Evolutionary conservation across 2,888 invertebrate genomes (phyloP), one percentile per base, ranked within the genome.

Genomic region (Agrotis puta): DNA sequence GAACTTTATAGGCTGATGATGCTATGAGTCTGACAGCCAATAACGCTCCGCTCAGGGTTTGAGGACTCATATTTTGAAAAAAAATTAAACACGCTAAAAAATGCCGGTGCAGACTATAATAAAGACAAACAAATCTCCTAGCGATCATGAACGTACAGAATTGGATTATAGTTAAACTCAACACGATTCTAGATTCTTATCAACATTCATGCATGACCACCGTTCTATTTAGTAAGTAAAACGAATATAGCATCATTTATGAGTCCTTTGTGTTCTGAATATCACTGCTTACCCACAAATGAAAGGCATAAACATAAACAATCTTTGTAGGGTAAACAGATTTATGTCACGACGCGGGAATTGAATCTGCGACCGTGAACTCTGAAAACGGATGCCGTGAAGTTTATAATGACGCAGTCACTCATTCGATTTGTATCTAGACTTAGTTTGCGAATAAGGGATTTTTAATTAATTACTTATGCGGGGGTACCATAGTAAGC

Each of bases 371-470:
- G 82, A 51, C 79, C 82, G 1, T 79, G 78, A 79, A 68, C 78
- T 79, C 72, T 72, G 67, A 72, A 77, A 79, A 62, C 82, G 79
- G 78, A 81, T 81, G 47, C 53, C 16, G 43, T 45, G 50, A 11
- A 24, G 48, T 27, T 27, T 50, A 2, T 48, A 63, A 56, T 80
- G 51, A 56, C 63, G 81, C 53, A 65, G 20, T 11, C 13, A 18
- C 3, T 20, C 13, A 9, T n/a, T 59, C n/a, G 43, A 22, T 43
- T 72, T 43, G 2, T 11, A 6, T 39, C 6, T 13, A 5, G 13
- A 20, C 20, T 62, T 20, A 14, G 43, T 64, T 45, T 24, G 18
- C n/a, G n/a, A 18, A 7, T 61, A n/a, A 18, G n/a, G 24, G n/a
- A n/a, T 27, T 45, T n/a, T 18, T 24, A 24, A 22, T 13, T 18